Evolutionary conservation across 2,797 vertebrate species (phyloP).

Genomic region (Neostethus bicornis): DNA sequence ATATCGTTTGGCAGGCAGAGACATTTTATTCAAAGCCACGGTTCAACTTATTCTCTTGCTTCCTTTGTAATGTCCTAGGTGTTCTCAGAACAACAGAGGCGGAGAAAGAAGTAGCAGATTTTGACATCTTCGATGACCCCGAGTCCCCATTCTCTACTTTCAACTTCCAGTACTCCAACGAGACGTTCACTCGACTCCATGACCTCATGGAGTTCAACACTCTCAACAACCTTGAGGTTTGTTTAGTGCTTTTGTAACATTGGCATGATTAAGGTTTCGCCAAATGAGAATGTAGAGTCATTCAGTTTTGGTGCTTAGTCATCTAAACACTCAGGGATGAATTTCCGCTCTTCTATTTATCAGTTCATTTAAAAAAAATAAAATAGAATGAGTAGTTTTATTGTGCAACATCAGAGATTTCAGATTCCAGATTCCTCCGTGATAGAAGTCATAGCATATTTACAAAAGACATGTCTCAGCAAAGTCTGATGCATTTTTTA

Average conservation of each 20-base stretch:
- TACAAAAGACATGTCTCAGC: conserved; percentile 28
- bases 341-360: neutral
- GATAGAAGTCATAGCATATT: conserved; percentile 25
- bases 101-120: conserved; percentile 93
- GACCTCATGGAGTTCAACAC: conserved; percentile 99
- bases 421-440: neutral
- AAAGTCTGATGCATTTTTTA: conserved; percentile 41
- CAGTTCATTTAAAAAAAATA: conserved; percentile 13
- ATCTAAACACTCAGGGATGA: neutral
- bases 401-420: conserved; percentile 56
- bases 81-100: conserved; percentile 87
- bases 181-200: conserved; percentile 91
- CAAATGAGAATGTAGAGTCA: neutral
- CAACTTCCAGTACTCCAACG: conserved; percentile 95
- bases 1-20: too few species aligned
- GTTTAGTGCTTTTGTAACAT: conserved; percentile 42
- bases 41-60: neutral
- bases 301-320: conserved; percentile 6
- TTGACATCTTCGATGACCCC: conserved; percentile 97
- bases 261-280: neutral
- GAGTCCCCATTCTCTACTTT: conserved; percentile 95
- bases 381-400: conserved; percentile 9
- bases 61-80: conserved; percentile 68
- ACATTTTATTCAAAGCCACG: too few species aligned
- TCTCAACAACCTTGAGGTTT: conserved; percentile 93